Conservation (phyloP, 2,113 vertebrate species). For the Telmatochromis sp. region DNA sequence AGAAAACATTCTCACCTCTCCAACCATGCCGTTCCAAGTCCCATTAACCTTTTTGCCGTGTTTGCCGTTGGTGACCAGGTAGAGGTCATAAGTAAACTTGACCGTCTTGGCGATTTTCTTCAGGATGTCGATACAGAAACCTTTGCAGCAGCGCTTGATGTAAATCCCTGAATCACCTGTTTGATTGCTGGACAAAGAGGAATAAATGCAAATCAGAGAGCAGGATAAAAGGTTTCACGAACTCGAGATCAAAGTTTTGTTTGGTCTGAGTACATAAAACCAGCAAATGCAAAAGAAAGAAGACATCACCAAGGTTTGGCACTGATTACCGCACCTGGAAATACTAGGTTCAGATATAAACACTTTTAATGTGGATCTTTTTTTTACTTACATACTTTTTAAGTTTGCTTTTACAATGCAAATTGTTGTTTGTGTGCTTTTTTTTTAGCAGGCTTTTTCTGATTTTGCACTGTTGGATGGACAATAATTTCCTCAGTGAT, state of each 20-base stretch:
- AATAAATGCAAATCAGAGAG: background rate
- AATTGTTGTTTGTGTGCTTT: background rate
- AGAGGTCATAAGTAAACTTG: slow-evolving; percentile 98
- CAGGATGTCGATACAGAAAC: slow-evolving; percentile 98
- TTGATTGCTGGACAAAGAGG: slow-evolving; percentile 77
- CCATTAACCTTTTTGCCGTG: slow-evolving; percentile 99
- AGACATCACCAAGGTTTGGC: background rate
- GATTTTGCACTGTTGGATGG: background rate
- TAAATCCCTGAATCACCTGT: slow-evolving; percentile 93
- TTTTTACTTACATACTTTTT: background rate
- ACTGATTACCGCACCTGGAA: background rate
- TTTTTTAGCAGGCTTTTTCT: background rate
- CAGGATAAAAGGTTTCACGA: background rate
- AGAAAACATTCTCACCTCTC: slow-evolving; percentile 79
- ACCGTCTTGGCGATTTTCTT: slow-evolving; percentile 98
- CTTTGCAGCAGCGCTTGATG: slow-evolving; percentile 99
- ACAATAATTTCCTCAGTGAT: background rate
- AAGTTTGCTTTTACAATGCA: background rate
- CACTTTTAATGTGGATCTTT: background rate
- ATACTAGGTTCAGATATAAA: background rate
- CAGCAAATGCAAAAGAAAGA: background rate
- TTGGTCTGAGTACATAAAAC: background rate
- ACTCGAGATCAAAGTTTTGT: background rate
- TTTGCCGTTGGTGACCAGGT: slow-evolving; percentile 97
- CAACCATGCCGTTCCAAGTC: slow-evolving; percentile 98